Evolutionary conservation across 2,888 invertebrate genomes (phyloP), one percentile per base, ranked within the genome.

Genomic region (Diarsia dahlii): DNA sequence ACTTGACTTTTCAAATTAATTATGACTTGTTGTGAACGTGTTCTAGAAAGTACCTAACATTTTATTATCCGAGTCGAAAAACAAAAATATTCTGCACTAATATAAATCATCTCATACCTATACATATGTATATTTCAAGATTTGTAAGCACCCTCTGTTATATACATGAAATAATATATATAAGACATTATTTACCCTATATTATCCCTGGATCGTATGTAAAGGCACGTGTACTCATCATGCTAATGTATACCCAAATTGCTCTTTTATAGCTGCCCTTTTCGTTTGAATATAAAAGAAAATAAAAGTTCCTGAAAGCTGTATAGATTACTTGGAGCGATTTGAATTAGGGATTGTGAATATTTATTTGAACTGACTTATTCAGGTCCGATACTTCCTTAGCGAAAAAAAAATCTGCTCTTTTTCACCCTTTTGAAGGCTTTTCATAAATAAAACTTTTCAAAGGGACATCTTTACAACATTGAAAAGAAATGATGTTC

Each of bases 221-320:
- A 71, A 74, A 65, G 48, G 71, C 81, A 76, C 74, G 81, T 64
- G 23, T 54, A 62, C 66, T 65, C 48, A 48, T 45, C 65, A 74
- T 71, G 50, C 65, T 83, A 78, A 84, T 78, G 46, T 69, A 12
- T 64, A 45, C 60, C 74, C 60, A 84, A 84, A 81, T 80, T 71
- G 74, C 75, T 74, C 50, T 76, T 84, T 74, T 82, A 72, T 63
- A 50, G 39, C 73, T 71, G 54, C 60, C 65, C 69, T 83, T 56
- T 77, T 78, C 20, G 54, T 48, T 71, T 60, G 58, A 71, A 69
- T 64, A 60, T 68, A 75, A 74, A 69, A 60, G 46, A 62, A 66
- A 63, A 2, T 52, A 34, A 4, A 72, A 60, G 39, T 65, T 58
- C 23, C 50, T 46, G 8, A 79, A 69, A 28, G 23, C 50, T 60